These are phyloP conservation scores for Tragelaphus eurycerus DNA, from an alignment of 2,797 vertebrate species.

Conservation along the genomic window DNA sequence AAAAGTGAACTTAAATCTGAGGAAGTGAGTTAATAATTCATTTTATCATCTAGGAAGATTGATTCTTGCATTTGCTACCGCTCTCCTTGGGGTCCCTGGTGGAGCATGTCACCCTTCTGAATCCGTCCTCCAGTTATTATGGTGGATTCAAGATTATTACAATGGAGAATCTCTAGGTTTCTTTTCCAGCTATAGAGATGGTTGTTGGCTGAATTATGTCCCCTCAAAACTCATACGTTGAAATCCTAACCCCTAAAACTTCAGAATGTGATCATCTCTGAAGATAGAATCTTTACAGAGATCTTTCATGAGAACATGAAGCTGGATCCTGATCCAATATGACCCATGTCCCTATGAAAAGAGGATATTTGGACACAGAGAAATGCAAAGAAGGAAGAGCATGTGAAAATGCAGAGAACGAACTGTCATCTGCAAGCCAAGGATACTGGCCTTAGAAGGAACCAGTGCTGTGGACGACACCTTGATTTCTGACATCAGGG, in stretches of 20 bases:
- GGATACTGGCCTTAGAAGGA: too few species aligned
- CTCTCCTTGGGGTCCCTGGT: not conserved
- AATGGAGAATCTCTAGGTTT: not conserved
- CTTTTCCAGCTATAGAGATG: not conserved
- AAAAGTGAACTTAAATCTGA: not conserved
- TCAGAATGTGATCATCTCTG: not conserved
- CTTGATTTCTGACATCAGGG: not conserved
- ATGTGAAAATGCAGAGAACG: not conserved
- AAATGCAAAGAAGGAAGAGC: not conserved
- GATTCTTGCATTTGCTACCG: not conserved
- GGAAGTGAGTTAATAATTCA: not conserved
- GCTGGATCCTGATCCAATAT: not conserved
- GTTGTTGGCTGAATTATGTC: not conserved
- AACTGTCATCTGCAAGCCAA: not conserved
- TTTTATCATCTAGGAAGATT: not conserved
- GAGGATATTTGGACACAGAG: not conserved
- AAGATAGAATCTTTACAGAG: not conserved
- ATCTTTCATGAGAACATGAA: not conserved
- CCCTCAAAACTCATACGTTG: not conserved
- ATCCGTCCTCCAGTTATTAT: not conserved
- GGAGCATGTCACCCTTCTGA: not conserved
- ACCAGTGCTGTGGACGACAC: accelerated
- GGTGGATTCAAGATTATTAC: not conserved
- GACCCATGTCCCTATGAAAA: not conserved
- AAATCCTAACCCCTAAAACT: not conserved